Base-by-base conservation (phyloP, 2,888 invertebrate genomes). In the Stictocephala bisonia region DNA sequence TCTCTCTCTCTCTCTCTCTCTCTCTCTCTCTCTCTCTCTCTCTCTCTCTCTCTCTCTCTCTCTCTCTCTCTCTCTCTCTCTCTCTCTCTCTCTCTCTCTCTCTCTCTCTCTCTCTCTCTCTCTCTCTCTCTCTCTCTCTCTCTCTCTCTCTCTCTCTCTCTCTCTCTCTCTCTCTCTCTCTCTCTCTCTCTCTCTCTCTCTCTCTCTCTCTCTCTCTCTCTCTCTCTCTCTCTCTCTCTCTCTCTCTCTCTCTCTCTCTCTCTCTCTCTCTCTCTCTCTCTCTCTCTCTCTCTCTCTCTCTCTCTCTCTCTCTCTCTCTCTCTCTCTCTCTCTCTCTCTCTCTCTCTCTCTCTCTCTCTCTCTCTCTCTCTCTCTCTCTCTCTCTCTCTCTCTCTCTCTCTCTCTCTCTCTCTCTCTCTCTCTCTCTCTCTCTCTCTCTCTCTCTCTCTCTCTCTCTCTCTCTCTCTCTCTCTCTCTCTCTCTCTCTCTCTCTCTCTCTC, bases 191-290 rank as follows among this genome's bases (percentile, higher is more conserved):
- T 13, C 13, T 15, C 50, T 48, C 50, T 15, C 50, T 48, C 50
- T 48, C 50, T 15, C 18, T 15, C 18, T 48, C 50, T 48, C 50
- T 48, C 56, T 58, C 58, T 58, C 58, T 58, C 58, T 58, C 26
- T 58, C 58, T 58, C 26, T 58, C 58, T 58, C 58, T 58, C 27
- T 58, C 58, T 58, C 27, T 58, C 58, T 58, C 27, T 58, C 26
- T 58, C 58, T 24, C 58, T 58, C 26, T 58, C 58, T 58, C 27
- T 58, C 26, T 58, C 27, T 58, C 29, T 27, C 27, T 24, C 3
- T 58, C 27, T 7, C 58, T 58, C 27, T 58, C 58, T 27, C 1
- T 58, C 26, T 58, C 58, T 58, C 26, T 27, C 58, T 58, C 26
- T 58, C 58, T 58, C 26, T 7, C 58, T 58, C 58, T 58, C 26